Evolutionary conservation across 2,888 invertebrate genomes (phyloP), one percentile per base, ranked within the genome.

Genomic region (Netelia fuscicornis): DNA sequence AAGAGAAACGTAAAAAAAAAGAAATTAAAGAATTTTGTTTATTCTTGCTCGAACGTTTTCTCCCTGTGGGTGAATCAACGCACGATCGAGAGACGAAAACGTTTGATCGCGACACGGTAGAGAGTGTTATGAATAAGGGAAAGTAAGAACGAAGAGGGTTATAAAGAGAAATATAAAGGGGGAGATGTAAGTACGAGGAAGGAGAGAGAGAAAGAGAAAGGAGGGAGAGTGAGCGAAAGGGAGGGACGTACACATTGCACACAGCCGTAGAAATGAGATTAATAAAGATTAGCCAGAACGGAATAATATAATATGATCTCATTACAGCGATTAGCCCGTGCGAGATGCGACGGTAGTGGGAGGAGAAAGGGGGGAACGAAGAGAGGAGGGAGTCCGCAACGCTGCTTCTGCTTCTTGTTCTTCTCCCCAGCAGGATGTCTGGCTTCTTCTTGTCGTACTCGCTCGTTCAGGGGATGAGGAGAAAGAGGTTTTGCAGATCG

Each of bases 261-360:
- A 87, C 88, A 88, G 86, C 89, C 83, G 87, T 87, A 87, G 90
- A 93, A 93, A 93, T 90, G 89, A 91, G 92, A 93, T 93, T 93
- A 93, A 92, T 92, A 92, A 92, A 92, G 93, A 93, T 92, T 92
- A 92, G 91, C 89, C 90, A 91, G 92, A 92, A 91, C 89, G 91
- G 90, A 92, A 93, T 93, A 93, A 93, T 92, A 92, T 90, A 92
- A 92, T 91, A 92, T 93, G 92, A 93, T 93, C 93, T 93, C 92
- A 90, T 93, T 93, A 93, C 91, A 90, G 88, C 92, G 93, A 93
- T 93, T 92, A 93, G 92, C 92, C 88, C 89, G 88, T 72, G 75
- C 88, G 90, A 90, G 88, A 88, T 83, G 78, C 58, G 58, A 13
- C 13, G 70, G n/a, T 48, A n/a, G 48, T 17, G 76, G 37, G 9